Evolutionary conservation across 2,797 vertebrate genomes (phyloP), one percentile per base, ranked within the genome.

Genomic region (Xiphorhynchus erythropygius): DNA sequence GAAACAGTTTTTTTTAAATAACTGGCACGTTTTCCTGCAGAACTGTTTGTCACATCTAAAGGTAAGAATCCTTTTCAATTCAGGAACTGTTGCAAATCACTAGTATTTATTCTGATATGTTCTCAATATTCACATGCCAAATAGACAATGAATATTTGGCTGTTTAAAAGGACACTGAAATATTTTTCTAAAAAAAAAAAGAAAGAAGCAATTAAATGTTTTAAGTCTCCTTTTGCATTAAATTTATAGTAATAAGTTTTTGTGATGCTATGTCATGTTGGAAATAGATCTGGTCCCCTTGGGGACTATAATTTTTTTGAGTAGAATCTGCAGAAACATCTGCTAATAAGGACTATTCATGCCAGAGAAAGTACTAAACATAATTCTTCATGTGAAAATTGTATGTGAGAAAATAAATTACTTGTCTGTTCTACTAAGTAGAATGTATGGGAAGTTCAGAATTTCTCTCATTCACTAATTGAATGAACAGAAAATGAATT

Each of bases 11-110:
- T 99, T 99, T 98, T 99, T 99, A 98, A 99, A 99, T 98, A 99
- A 99, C 98, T 99, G 99, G 99, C 99, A 99, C 98, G 99, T 99
- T 98, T 99, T 99, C 98, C 99, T 99, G 97, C 99, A 99, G 98
- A 99, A 99, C 98, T 99, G 99, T 98, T 98, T 99, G 96, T 99
- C 99, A 32, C 99, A 99, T 97, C 98, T 99, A 92, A 99, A 99
- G 99, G 99, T 99, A 99, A 98, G 96, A 96, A 15, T 32, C 52
- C 69, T 85, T 96, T 93, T 89, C 59, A 60, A 93, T 94, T 96
- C 84, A 95, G 84, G 67, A 92, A 80, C 65, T 94, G 25, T 93
- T 64, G 46, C 77, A 77, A 91, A 86, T 94, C 11, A 13, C 21
- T 70, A 79, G 17, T 42, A 23, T 94, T 94, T 91, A 57, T 88